These are phyloP conservation scores for Epinephelus malabaricus DNA, from an alignment of 2,797 vertebrate genomes.

Conservation along the genomic window DNA sequence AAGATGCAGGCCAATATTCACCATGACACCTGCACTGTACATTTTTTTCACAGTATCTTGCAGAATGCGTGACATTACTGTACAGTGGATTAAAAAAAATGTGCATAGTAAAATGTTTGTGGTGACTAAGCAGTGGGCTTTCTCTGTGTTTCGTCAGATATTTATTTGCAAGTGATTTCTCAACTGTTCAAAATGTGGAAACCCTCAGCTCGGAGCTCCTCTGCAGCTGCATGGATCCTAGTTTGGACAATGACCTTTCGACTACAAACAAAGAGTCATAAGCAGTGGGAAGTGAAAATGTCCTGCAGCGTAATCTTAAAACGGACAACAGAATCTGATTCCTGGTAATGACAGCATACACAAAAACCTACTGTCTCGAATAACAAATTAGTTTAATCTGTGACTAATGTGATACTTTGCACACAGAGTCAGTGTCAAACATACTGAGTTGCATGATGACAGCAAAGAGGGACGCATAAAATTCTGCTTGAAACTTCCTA, in stretches of 20 bases:
- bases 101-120: background rate
- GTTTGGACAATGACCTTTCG: slow-evolving; percentile 14
- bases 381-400: background rate
- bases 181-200: background rate
- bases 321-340: background rate
- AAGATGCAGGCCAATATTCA: background rate
- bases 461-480: background rate
- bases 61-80: slow-evolving; percentile 3
- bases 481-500: background rate
- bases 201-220: background rate
- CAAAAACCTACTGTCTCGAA: background rate
- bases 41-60: no score
- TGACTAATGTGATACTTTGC: background rate
- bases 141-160: background rate
- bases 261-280: slow-evolving; percentile 33
- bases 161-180: background rate
- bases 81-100: background rate
- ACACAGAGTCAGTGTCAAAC: background rate
- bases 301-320: slow-evolving; percentile 3
- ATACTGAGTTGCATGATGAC: background rate
- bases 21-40: background rate
- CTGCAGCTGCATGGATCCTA: background rate
- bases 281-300: background rate
- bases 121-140: slow-evolving; percentile 5
- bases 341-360: background rate